Percentiles rank a stretch among this genome's conserved stretches.
Conservation (phyloP, 1,140 invertebrate species). For the Drosophila funebris region DNA sequence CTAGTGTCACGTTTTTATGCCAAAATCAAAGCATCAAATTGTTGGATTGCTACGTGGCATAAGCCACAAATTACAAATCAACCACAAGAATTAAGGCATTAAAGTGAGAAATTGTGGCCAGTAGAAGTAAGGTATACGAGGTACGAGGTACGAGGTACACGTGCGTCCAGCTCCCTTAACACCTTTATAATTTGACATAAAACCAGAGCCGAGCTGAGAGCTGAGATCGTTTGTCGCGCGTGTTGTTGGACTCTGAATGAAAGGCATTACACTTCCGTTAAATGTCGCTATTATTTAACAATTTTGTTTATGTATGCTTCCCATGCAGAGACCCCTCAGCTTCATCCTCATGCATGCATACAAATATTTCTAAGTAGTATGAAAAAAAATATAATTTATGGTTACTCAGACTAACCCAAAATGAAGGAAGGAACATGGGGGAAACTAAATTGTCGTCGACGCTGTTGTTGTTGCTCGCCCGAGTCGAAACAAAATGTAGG, state of each 20-base stretch:
- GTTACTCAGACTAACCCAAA: conserved; percentile 58
- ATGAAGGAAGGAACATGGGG: neutral
- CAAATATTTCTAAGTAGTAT: conserved; percentile 9
- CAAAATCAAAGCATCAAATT: conserved; percentile 47
- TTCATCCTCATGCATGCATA: conserved; percentile 4
- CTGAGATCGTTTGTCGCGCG: conserved; percentile 70
- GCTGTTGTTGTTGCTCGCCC: conserved; percentile 21
- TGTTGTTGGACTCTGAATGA: conserved; percentile 59
- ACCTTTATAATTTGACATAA: conserved; percentile 68
- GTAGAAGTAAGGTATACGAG: neutral
- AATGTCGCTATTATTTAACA: conserved; percentile 81
- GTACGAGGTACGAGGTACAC: neutral
- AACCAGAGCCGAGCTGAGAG: conserved; percentile 33
- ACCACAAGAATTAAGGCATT: conserved; percentile 67
- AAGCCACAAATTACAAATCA: conserved; percentile 9
- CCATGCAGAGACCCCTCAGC: conserved; percentile 37
- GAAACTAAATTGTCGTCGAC: conserved; percentile 70
- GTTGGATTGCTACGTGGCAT: conserved; percentile 33
- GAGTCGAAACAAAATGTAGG: conserved; percentile 65
- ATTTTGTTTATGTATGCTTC: conserved; percentile 68
- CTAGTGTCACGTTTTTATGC: conserved; percentile 56
- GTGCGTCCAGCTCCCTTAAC: conserved; percentile 38
- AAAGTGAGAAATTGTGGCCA: conserved; percentile 29
- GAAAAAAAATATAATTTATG: conserved; percentile 72
- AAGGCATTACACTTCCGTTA: conserved; percentile 72